Evolutionary conservation across 2,888 invertebrate genomes (phyloP).

Genomic region (Atrina japonica): DNA sequence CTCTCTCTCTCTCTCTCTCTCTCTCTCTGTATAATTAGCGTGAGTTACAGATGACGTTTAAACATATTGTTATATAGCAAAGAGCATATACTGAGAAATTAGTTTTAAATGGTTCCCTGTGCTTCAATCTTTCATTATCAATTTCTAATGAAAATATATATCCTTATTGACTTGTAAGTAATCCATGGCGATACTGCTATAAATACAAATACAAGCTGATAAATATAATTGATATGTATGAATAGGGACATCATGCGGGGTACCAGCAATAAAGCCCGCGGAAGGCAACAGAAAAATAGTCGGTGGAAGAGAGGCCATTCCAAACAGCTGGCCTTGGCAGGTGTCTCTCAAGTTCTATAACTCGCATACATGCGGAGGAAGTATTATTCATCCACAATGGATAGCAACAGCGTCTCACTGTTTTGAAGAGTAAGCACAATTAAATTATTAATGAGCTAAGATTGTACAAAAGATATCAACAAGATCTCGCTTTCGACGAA

Average conservation of each 20-base stretch:
- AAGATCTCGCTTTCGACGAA: no score
- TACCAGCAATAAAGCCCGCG: slow-evolving; percentile 57
- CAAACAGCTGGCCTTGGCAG: slow-evolving; percentile 79
- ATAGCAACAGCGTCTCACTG: slow-evolving; percentile 72
- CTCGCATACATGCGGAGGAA: slow-evolving; percentile 70
- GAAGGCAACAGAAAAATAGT: slow-evolving; percentile 68
- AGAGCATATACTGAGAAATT: no score
- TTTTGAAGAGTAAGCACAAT: slow-evolving; percentile 61
- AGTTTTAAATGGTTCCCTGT: no score
- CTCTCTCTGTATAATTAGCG: no score
- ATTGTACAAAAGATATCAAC: background rate
- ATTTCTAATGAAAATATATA: no score
- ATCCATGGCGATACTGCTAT: no score
- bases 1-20: slow-evolving; percentile 12
- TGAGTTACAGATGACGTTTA: no score
- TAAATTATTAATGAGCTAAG: background rate
- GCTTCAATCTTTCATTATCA: no score
- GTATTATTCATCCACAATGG: slow-evolving; percentile 67
- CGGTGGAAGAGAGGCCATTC: slow-evolving; percentile 76
- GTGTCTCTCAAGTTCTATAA: slow-evolving; percentile 71
- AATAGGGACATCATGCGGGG: slow-evolving; percentile 50
- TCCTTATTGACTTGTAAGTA: no score
- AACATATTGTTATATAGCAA: no score
- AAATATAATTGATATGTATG: no score
- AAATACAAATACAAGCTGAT: no score